Base-by-base conservation (phyloP, 2,888 invertebrate genomes). In the Mantis religiosa region DNA sequence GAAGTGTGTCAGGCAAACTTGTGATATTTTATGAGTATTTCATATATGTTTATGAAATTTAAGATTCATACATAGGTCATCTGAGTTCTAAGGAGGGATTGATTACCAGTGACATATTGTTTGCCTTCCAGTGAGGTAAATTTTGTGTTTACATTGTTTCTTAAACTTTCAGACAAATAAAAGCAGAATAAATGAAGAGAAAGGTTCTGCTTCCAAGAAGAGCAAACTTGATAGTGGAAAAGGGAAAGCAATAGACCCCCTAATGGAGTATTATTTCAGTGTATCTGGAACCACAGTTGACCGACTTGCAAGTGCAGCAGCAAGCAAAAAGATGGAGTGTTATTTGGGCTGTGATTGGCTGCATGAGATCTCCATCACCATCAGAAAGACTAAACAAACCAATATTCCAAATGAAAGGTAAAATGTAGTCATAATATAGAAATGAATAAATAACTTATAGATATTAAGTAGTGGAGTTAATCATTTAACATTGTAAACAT, bases 341-440 rank as follows among this genome's bases (percentile, higher is more conserved):
- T 91, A 92, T 71, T 92, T 92, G 91, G 98, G 98, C 87, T 98
- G 98, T 93, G 98, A 98, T 93, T 98, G 98, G 96, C 94, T 98
- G 90, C 97, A 98, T 92, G 98, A 98, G 93, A 95, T 98, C 89
- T 98, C 98, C 20, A 95, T 98, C 91, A 98, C 97, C 0, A 96
- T 98, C 28, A 95, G 98, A 90, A 96, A 96, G 88, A 96, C 96
- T 85, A 97, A 96, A 91, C 95, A 95, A 90, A 95, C 96, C 0
- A 95, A 94, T 87, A 93, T 96, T 90, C 95, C 95, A 0, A 94
- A 96, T 92, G 97, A 97, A 92, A 95, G 94, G 92, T 94, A 91
- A 90, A 91, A 25, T 20, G 12, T 12, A 12, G 12, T 41, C 6
- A 41, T 7, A 41, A 2, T 41, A 41, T 12, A 34, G 3, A 6